Percentiles rank a stretch among this genome's conserved stretches.
These are phyloP conservation scores for Hetaerina americana DNA, from an alignment of 1,140 invertebrate genomes.

Conservation along the genomic window DNA sequence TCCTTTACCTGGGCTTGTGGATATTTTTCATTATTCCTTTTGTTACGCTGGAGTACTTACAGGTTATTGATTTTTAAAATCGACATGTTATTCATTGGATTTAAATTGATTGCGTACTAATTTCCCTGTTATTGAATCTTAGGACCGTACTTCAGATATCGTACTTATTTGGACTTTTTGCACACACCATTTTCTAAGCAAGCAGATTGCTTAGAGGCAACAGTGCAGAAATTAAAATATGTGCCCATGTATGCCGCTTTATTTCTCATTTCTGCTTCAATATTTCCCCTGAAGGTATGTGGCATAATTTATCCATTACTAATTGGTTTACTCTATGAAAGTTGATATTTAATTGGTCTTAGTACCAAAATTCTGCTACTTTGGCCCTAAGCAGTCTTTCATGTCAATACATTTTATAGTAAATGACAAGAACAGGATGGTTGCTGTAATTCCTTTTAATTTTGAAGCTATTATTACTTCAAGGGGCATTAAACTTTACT, in stretches of 20 bases:
- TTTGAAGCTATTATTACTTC: no score
- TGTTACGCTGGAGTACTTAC: conserved; percentile 79
- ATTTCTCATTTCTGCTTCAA: conserved; percentile 50
- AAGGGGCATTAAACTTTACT: no score
- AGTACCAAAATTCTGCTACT: no score
- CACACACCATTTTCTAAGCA: conserved; percentile 48
- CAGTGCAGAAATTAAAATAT: conserved; percentile 49
- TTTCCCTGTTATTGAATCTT: conserved; percentile 1
- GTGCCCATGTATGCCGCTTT: conserved; percentile 52
- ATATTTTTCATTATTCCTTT: conserved; percentile 74
- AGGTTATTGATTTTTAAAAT: conserved; percentile 38
- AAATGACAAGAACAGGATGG: no score
- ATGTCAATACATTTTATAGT: no score
- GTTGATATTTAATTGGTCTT: no score
- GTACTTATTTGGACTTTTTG: conserved; percentile 73
- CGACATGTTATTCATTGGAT: not conserved
- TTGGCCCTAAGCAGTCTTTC: no score
- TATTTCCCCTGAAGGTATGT: conserved; percentile 59
- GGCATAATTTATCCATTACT: not conserved
- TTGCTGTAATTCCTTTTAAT: no score
- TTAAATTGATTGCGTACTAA: not conserved
- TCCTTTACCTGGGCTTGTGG: conserved; percentile 29
- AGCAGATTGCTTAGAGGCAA: conserved; percentile 44
- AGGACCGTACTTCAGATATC: conserved; percentile 83
- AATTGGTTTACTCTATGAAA: no score